These are phyloP conservation scores for Zosterops borbonicus DNA, from an alignment of 2,113 vertebrate genomes.

Conservation along the genomic window DNA sequence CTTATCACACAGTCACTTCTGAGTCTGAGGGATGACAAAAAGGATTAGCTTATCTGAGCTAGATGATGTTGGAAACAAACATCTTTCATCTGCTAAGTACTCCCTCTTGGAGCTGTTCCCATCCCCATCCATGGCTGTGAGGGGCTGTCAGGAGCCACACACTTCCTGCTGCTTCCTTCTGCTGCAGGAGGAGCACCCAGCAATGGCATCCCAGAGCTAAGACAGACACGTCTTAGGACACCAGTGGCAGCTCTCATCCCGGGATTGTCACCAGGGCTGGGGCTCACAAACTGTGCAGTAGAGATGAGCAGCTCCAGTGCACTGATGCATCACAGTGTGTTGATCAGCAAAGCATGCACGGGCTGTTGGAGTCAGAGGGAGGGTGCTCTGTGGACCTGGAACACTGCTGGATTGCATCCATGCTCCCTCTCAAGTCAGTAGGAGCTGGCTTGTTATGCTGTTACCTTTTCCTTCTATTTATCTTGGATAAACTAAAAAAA, in stretches of 20 bases:
- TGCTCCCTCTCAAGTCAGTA: not conserved
- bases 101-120: not conserved
- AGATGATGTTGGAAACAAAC: not conserved
- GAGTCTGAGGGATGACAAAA: conserved; percentile 34
- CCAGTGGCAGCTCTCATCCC: not conserved
- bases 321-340: not conserved
- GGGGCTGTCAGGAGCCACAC: not conserved
- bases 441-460: not conserved
- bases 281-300: not conserved
- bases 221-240: not conserved
- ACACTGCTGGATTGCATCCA: not conserved
- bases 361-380: not conserved
- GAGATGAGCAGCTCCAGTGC: not conserved
- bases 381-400: not conserved
- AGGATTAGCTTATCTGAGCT: not conserved
- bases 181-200: not conserved
- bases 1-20: not conserved
- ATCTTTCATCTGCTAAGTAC: conserved; percentile 30
- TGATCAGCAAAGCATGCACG: not conserved
- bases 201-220: not conserved
- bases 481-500: not conserved
- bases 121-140: not conserved
- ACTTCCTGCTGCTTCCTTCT: not conserved
- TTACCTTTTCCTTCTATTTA: not conserved
- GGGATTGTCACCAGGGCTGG: not conserved